These are phyloP conservation scores for Indri indri DNA, from an alignment of 2,113 vertebrate species.

Conservation along the genomic window DNA sequence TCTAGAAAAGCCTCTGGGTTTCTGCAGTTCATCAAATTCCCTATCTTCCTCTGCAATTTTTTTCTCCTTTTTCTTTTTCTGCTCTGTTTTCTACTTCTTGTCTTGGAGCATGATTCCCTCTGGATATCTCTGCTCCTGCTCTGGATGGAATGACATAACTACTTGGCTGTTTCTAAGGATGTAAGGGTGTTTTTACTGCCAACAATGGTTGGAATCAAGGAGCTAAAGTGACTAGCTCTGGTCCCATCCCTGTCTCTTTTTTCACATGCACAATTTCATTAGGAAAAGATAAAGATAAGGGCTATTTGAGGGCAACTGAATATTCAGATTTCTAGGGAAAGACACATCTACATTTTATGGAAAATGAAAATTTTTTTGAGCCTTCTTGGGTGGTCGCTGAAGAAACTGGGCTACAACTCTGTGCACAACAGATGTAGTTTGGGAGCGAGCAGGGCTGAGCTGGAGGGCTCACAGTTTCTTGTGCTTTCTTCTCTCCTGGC, in stretches of 20 bases:
- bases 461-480: fast-evolving
- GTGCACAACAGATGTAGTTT: not conserved
- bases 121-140: not conserved
- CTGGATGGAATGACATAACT: not conserved
- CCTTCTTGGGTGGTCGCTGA: not conserved
- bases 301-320: not conserved
- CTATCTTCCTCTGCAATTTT: not conserved
- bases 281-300: not conserved
- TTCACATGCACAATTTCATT: not conserved
- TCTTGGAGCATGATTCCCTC: not conserved
- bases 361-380: not conserved
- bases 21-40: not conserved
- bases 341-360: not conserved
- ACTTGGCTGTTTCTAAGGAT: not conserved
- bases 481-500: not conserved
- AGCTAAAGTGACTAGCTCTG: not conserved
- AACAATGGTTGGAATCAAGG: not conserved
- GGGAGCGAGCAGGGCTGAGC: not conserved
- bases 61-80: not conserved
- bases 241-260: not conserved
- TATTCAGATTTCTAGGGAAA: not conserved
- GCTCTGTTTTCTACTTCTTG: not conserved
- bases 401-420: too few species aligned
- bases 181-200: not conserved
- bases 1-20: not conserved